Base-by-base conservation (phyloP, 2,113 vertebrate genomes). In the Eleginops maclovinus region DNA sequence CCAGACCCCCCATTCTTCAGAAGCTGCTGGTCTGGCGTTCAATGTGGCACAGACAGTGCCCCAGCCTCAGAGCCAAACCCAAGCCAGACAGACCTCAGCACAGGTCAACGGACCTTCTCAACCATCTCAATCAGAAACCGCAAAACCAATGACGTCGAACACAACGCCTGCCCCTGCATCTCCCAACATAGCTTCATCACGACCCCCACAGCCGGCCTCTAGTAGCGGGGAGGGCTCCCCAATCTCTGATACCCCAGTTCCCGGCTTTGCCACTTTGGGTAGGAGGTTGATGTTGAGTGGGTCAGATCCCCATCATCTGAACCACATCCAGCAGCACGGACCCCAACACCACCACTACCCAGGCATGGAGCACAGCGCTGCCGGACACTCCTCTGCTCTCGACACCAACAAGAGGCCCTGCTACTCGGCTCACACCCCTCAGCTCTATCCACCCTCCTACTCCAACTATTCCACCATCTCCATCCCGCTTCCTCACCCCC, bases 261-360 rank as follows among this genome's bases (percentile, higher is more conserved):
- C 94, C 0, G 95, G 95, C 22, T 95, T 95, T 44, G 91, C 94
- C 69, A 95, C 95, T 4, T 67, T 95, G 76, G 88, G 94, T 10
- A 90, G 95, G 74, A 93, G 89, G 81, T 74, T 95, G 58, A 94
- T 94, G 94, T 56, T 95, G 77, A 85, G 87, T 1, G 88, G 89
- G 22, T 67, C 90, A 1, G 91, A 92, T 19, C 55, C 75, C 49
- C 81, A 88, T 43, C 84, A 86, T 46, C 54, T 16, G 8, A 83
- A 72, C 68, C 72, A 83, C 76, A 47, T 17, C 36, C 89, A 83
- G 62, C 85, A 87, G 14, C 85, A 86, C 2, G 84, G 80, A n/a
- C 72, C 60, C 55, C 83, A 55, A 3, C 75, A 91, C 62, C 84
- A 90, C 63, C 79, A 88, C 22, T 85, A 87, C 84, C 67, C 87